Conservation (phyloP, 2,113 vertebrate species). For the Sitta europaea region DNA sequence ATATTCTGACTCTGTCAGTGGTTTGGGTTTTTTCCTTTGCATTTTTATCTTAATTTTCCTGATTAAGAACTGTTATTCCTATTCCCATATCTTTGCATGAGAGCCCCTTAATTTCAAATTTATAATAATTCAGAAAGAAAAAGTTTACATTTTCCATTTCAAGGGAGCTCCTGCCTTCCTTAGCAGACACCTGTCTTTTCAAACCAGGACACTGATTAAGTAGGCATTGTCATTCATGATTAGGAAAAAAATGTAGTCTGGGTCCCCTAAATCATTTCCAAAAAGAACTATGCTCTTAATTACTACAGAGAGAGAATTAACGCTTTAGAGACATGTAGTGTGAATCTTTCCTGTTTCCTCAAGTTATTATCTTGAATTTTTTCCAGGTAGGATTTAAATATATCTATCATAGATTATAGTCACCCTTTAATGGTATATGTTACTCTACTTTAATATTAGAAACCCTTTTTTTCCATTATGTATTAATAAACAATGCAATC, state of each 20-base stretch:
- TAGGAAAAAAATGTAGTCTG: no score
- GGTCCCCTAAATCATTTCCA: neutral
- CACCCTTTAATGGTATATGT: neutral
- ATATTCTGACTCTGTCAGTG: no score
- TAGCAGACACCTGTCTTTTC: no score
- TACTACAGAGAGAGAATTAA: neutral
- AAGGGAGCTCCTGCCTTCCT: no score
- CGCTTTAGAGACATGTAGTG: neutral
- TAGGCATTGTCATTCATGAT: neutral
- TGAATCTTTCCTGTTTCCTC: neutral
- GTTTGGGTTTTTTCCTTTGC: no score
- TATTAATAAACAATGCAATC: neutral
- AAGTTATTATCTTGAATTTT: neutral
- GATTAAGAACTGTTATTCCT: no score
- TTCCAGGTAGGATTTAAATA: neutral
- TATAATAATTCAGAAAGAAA: no score
- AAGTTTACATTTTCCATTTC: no score
- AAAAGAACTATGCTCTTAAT: neutral
- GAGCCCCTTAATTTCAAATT: no score
- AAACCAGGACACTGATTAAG: neutral
- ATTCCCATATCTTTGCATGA: no score
- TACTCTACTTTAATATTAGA: neutral
- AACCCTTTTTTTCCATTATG: neutral
- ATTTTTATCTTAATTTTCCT: no score
- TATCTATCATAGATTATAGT: neutral